phyloP scores from a whole-genome alignment of 2,113 vertebrate genomes.

The Crotalus horridus region DNA sequence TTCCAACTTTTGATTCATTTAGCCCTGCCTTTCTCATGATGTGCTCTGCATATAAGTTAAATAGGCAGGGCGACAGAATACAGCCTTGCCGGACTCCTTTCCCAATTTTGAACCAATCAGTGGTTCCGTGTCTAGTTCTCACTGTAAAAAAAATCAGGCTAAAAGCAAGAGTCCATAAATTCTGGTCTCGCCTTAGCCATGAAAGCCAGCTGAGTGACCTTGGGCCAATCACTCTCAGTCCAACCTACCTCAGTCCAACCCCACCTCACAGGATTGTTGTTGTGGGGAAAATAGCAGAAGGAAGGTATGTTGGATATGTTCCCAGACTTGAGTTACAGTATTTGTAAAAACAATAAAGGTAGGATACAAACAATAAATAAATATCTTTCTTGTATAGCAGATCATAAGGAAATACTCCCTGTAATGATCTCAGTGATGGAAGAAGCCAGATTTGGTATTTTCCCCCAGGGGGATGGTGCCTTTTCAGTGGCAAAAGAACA shows the following conservation, averaged over 20 bases:
- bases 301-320: neutral
- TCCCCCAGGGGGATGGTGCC: neutral
- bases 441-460: constrained; percentile 27
- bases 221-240: neutral
- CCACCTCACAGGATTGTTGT: neutral
- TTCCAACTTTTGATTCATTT: too few species aligned
- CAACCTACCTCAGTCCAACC: neutral
- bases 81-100: too few species aligned
- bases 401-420: neutral
- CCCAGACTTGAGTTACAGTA: neutral
- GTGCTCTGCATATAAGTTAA: too few species aligned
- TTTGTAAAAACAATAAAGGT: neutral
- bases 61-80: too few species aligned
- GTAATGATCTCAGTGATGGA: constrained; percentile 12
- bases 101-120: too few species aligned
- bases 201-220: neutral
- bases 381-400: neutral
- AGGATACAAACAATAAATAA: neutral
- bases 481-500: constrained; percentile 41
- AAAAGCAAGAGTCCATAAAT: neutral
- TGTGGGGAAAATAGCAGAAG: neutral
- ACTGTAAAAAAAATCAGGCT: neutral
- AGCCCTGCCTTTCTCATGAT: too few species aligned
- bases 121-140: too few species aligned
- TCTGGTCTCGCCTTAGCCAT: neutral